Evolutionary conservation across 2,888 invertebrate genomes (phyloP).

Genomic region (Cordilura impudica): DNA sequence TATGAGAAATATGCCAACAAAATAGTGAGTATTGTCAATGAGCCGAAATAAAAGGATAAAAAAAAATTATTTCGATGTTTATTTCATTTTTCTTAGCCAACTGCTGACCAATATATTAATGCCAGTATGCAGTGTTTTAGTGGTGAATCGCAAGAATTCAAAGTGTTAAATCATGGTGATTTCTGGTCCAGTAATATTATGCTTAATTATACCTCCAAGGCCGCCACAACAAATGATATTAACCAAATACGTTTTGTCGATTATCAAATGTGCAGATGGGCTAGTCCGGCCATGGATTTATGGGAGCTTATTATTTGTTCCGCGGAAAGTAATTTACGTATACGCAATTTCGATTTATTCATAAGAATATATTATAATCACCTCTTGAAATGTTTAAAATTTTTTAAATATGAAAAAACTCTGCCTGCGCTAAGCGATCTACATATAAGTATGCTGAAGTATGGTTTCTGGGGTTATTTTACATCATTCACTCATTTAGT

Average conservation of each 20-base stretch:
- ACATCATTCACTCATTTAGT: conserved; percentile 71
- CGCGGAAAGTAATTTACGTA: conserved; percentile 70
- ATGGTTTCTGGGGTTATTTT: conserved; percentile 74
- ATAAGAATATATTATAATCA: conserved; percentile 73
- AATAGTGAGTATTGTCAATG: conserved; percentile 67
- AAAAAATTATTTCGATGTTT: not conserved
- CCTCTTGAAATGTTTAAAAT: conserved; percentile 70
- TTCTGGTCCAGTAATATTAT: conserved; percentile 76
- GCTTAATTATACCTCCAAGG: conserved; percentile 68
- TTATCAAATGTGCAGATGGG: conserved; percentile 75
- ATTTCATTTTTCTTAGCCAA: conserved; percentile 65
- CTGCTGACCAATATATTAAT: conserved; percentile 73
- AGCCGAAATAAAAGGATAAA: not conserved
- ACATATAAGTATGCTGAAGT: conserved; percentile 72
- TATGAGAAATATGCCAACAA: conserved; percentile 69
- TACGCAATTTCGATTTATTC: conserved; percentile 73
- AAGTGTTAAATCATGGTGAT: conserved; percentile 76
- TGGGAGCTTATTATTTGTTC: conserved; percentile 74
- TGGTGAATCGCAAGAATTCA: conserved; percentile 69
- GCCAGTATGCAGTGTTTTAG: conserved; percentile 69
- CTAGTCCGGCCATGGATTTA: conserved; percentile 74
- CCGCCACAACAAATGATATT: conserved; percentile 64
- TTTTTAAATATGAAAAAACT: conserved; percentile 70
- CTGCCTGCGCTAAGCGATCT: conserved; percentile 72
- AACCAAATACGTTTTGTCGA: conserved; percentile 75